phyloP scores from a whole-genome alignment of 2,888 invertebrate genomes.

The Mechanitis messenoides region DNA sequence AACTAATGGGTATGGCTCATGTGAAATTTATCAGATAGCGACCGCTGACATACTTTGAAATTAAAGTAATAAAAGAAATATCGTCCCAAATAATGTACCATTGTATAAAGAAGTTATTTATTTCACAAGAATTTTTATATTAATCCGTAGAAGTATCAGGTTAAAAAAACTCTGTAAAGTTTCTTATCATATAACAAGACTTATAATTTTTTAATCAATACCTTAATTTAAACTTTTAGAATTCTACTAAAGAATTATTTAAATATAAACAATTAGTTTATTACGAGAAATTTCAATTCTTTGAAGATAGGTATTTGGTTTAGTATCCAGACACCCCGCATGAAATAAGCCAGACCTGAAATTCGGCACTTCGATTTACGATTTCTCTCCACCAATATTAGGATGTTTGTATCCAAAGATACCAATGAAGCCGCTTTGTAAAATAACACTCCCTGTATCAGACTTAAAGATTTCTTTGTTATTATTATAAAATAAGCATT shows the following conservation, averaged over 20 bases:
- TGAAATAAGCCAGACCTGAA: slow-evolving; percentile 12
- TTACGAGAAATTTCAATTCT: neutral
- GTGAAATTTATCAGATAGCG: slow-evolving; percentile 1
- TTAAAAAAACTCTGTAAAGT: no score
- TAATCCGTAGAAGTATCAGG: no score
- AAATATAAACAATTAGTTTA: neutral
- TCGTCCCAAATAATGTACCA: no score
- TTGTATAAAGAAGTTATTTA: no score
- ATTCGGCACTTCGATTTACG: slow-evolving; percentile 12
- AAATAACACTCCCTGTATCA: neutral
- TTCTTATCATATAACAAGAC: no score
- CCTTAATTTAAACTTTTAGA: no score
- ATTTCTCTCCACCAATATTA: slow-evolving; percentile 7
- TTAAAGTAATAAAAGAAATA: no score
- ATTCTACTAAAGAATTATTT: no score
- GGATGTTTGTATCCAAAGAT: slow-evolving; percentile 7
- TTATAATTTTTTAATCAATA: no score
- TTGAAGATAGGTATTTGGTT: slow-evolving; percentile 1
- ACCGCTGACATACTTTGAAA: neutral
- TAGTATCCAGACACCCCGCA: slow-evolving; percentile 3
- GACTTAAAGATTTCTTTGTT: no score
- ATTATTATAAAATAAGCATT: no score
- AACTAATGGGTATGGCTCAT: neutral
- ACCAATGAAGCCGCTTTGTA: neutral
- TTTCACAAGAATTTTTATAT: no score